These are phyloP conservation scores for Marcusenius ussheri DNA, from an alignment of 2,113 vertebrate species.

Conservation along the genomic window DNA sequence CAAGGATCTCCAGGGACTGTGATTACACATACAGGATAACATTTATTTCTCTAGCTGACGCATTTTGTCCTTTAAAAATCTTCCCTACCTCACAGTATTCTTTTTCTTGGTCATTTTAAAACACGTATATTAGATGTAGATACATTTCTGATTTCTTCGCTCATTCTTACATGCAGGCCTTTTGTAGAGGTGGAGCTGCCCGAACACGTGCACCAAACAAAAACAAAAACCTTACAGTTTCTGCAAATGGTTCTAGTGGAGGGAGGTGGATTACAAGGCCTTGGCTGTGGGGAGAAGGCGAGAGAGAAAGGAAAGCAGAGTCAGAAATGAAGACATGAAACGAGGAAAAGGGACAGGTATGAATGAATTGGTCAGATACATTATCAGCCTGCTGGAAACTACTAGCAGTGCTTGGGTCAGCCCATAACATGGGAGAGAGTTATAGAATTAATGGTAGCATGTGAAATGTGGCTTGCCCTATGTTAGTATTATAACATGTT, in stretches of 20 bases:
- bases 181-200: conserved; percentile 63
- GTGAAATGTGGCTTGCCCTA: background rate
- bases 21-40: conserved; percentile 37
- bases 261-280: conserved; percentile 68
- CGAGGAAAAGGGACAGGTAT: background rate
- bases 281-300: conserved; percentile 67
- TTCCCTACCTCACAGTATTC: conserved; percentile 18
- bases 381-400: background rate
- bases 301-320: conserved; percentile 35
- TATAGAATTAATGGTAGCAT: background rate
- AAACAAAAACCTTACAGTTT: conserved; percentile 69
- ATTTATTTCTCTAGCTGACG: conserved; percentile 32
- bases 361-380: background rate
- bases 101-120: conserved; percentile 22
- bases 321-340: background rate
- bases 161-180: conserved; percentile 62
- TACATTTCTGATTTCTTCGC: conserved; percentile 14
- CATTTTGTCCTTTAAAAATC: conserved; percentile 35
- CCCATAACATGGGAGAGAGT: background rate
- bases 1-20: conserved; percentile 52
- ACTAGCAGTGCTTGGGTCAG: background rate
- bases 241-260: conserved; percentile 43
- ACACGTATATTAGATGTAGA: conserved; percentile 5
- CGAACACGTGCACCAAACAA: conserved; percentile 71
- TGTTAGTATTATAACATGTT: background rate